Evolutionary conservation across 2,888 invertebrate species (phyloP), one percentile per base, ranked within the genome.

Genomic region (Galerucella pusilla): DNA sequence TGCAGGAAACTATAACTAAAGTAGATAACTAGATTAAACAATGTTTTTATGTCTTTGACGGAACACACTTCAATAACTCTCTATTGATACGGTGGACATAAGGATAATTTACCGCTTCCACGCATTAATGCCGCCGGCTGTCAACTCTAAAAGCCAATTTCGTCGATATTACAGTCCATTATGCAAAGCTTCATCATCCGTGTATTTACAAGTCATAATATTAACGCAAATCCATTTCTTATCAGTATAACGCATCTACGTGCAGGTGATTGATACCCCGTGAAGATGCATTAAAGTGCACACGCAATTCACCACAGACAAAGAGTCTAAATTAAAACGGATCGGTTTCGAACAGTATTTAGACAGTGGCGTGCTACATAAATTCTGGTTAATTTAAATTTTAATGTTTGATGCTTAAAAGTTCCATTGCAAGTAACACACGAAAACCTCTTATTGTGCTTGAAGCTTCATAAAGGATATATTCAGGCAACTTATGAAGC

Each of bases 181-280:
- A 69, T 61, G 69, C 69, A 69, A 25, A 59, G 68, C 45, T 49
- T 11, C 25, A 49, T 25, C 59, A 68, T 68, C 20, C 61, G 61
- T 52, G 59, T 69, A 69, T 69, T 69, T 49, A 69, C 61, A 14
- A 69, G 69, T 69, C 69, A 69, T 69, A 69, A 69, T 69, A 69
- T 69, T 69, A 35, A 61, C 69, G 69, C 49, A 61, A 59, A 68
- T 68, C 60, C 68, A 59, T 68, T 68, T 46, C 68, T 68, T 68
- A 68, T 68, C 68, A n/a, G 20, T 68, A 20, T 20, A 60, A 12
- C 20, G 14, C 35, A 68, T 68, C 68, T 68, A 42, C 16, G 16
- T 12, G 20, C 42, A 68, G 59, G 42, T 68, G 68, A 68, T 68
- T 68, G 68, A 68, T 68, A 68, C 59, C 52, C 68, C 68, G 25